Evolutionary conservation across 1,140 invertebrate species (phyloP), one percentile per base, ranked within the genome.

Genomic region (Plutomurus gul): DNA sequence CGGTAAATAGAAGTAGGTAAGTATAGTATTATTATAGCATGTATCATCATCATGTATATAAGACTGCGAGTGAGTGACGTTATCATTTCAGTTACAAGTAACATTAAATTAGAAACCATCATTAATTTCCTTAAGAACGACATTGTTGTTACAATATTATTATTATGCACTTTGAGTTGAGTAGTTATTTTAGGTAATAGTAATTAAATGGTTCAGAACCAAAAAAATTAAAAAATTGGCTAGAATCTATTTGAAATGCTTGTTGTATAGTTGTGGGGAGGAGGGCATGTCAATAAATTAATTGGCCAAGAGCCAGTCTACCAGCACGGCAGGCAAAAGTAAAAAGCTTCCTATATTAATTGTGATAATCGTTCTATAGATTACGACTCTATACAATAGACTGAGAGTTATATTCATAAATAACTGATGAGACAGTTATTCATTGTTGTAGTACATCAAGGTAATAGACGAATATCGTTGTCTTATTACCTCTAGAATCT

Each of bases 21-120:
- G n/a, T 47, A 47, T 75, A 18, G 18, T 46, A 33, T 27, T 47
- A 47, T 74, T 43, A 74, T 22, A 22, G 73, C 36, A 33, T 75
- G 43, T 75, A 20, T 47, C 30, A 46, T 40, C 30, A 43, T 51
- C 20, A 51, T 51, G 25, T 22, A n/a, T n/a, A n/a, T 65, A 65
- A 65, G 56, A 65, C 56, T 65, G 56, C 56, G 56, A 65, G 56
- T 65, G 56, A 65, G 56, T 65, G 56, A 65, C 56, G 56, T 65
- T 65, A 65, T 65, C 27, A 65, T 65, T 33, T 65, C 27, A 65
- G 56, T 65, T 33, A 65, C 56, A 27, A n/a, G 30, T 65, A 65
- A 33, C 27, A 65, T 65, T 33, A 65, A n/a, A 36, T 65, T 65
- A 65, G 56, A 65, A 65, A 65, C 27, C 27, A 65, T 60, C 25